Base-by-base conservation (phyloP, 64 coral and sea anemone genomes). In the Dendronephthya gigantea region DNA sequence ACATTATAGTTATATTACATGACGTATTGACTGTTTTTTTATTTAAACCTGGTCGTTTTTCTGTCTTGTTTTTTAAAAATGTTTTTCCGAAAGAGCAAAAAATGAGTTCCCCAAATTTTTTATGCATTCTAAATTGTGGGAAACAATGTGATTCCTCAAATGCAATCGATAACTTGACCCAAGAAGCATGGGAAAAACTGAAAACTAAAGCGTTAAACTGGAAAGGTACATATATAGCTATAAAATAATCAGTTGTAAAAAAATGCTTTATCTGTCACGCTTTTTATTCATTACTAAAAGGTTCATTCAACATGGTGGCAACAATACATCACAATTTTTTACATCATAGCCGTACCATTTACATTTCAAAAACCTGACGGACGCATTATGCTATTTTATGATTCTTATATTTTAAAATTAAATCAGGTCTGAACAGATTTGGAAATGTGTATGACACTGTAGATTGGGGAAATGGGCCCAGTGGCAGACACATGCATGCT, bases 401-500 rank as follows among this genome's bases (percentile, higher is more conserved):
- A 74, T n/a, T n/a, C n/a, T n/a, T n/a, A n/a, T n/a, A n/a, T n/a
- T n/a, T 74, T 2, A 0, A 74, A 74, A 74, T 74, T 74, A 74
- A 2, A 27, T 74, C 30, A 74, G 68, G 68, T 74, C 25, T 74
- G 68, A 29, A 74, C 33, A 74, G 68, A 74, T 74, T 74, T 74
- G 68, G 68, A 74, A 74, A 74, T 74, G 68, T 74, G 12, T 74
- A 74, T 11, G 25, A 74, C 33, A 74, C 68, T 74, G 68, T 74
- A 29, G 68, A 74, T 74, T 74, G 68, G 68, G 68, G 31, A 12
- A 74, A 29, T 35, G 68, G 68, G 68, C 68, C 68, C 68, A 74
- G 68, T 27, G 17, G 17, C 68, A 74, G 68, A 74, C 17, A 74
- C 68, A 74, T 74, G 68, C 68, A 74, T 27, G 68, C 68, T 74